Conservation (phyloP, 2,888 invertebrate species). For the Actias luna region DNA sequence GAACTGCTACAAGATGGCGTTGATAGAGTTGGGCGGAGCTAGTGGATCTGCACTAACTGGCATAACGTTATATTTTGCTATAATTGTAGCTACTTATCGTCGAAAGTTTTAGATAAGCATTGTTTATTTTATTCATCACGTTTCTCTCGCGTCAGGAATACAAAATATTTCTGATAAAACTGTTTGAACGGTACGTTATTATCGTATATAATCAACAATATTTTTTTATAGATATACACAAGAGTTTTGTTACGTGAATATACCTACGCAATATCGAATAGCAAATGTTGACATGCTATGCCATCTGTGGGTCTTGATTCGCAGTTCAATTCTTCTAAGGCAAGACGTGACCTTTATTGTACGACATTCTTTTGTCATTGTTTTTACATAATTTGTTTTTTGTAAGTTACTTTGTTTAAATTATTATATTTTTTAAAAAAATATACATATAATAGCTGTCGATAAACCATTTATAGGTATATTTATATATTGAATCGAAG, state of each 20-base stretch:
- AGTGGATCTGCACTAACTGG: conserved; percentile 40
- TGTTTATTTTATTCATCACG: neutral
- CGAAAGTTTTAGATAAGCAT: conserved; percentile 39
- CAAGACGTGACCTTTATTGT: neutral
- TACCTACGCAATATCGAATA: neutral
- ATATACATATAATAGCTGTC: neutral
- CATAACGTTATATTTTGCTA: conserved; percentile 45
- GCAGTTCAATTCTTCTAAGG: neutral
- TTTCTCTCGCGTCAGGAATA: neutral
- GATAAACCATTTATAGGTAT: neutral
- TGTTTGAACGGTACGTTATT: neutral
- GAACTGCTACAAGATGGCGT: conserved; percentile 50
- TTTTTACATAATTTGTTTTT: neutral
- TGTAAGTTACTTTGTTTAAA: neutral
- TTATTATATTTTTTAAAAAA: too few relatives aligned
- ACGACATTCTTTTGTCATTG: neutral
- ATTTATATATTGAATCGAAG: neutral
- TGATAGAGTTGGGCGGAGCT: conserved; percentile 47
- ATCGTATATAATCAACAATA: neutral
- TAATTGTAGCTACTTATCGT: conserved; percentile 52
- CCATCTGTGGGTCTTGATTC: neutral
- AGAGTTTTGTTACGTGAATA: neutral
- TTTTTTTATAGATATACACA: neutral
- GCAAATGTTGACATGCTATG: neutral
- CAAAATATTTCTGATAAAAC: neutral